Base-by-base conservation (phyloP, 2,888 invertebrate species). In the Osmoderma eremita region DNA sequence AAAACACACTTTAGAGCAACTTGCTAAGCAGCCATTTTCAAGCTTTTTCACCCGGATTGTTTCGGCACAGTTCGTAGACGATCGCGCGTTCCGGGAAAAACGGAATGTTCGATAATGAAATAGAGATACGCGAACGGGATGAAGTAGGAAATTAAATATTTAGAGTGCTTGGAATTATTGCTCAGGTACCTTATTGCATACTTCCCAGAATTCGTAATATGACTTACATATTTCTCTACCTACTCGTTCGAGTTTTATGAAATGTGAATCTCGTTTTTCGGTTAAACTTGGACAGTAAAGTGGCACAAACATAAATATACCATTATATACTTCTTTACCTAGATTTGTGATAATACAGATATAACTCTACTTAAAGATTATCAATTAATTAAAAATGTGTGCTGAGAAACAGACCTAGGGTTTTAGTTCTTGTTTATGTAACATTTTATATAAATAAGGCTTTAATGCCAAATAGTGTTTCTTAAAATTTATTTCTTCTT, bases 41-140 rank as follows among this genome's bases (percentile, higher is more conserved):
- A 66, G 58, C 56, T 48, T 56, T 58, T 66, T 61, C 51, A 17
- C 6, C 48, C 65, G 65, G 65, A 50, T 10, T 20, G 36, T 22
- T 48, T 61, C 65, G 65, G 58, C 10, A 36, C 15, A 12, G 18
- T 38, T 24, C 65, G 65, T 22, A 1, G 13, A 15, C 3, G n/a
- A 24, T 51, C 65, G 65, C 65, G 65, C n/a, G 41, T 42, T 66
- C 65, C 65, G 65, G 65, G 58, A 66, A 61, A 66, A 39, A 39
- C 50, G 65, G 61, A 66, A 58, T 64, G 51, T 42, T 66, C 65
- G 61, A 66, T 66, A 66, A 58, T 50, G 50, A 66, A 58, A 66
- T 41, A 22, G 17, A 51, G 20, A 51, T 15, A 30, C 12, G 15
- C 22, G 30, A 30, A 22, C 8, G 42, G 8, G 58, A 45, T 17